A percentile compares a stretch with the other conserved stretches of the same genome.
Evolutionary conservation across 1,140 invertebrate species (phyloP).

Genomic region (Bombus waltoni): DNA sequence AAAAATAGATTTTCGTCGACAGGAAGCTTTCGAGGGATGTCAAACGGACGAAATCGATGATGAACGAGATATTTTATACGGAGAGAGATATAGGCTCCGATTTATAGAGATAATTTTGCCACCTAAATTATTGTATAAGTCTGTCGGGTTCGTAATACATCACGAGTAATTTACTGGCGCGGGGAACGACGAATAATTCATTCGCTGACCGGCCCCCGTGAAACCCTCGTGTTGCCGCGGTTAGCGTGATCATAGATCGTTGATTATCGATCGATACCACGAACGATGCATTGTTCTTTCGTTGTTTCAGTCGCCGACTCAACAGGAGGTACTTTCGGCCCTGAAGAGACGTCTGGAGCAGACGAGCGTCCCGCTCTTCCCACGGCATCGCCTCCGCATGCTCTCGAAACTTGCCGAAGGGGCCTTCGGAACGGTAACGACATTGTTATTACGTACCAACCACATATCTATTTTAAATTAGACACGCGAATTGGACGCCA

Average conservation of each 20-base stretch:
- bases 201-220: conserved; percentile 12
- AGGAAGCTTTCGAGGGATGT: background rate
- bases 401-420: conserved; percentile 95
- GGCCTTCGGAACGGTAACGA: conserved; percentile 92
- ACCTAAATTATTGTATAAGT: conserved; percentile 38
- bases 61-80: no score
- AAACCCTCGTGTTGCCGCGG: conserved; percentile 52
- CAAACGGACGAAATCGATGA: background rate
- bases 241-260: conserved; percentile 77
- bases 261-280: conserved; percentile 72
- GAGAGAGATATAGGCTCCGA: background rate
- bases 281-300: conserved; percentile 70
- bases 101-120: conserved; percentile 23
- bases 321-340: conserved; percentile 88
- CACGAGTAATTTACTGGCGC: conserved; percentile 33
- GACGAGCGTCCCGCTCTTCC: conserved; percentile 90
- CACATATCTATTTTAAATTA: conserved; percentile 49
- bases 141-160: conserved; percentile 9
- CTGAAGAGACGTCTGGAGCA: conserved; percentile 88
- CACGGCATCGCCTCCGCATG: conserved; percentile 92
- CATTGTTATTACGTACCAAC: conserved; percentile 53
- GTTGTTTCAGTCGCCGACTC: conserved; percentile 86
- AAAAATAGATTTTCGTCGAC: background rate
- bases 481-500: conserved; percentile 2
- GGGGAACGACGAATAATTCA: conserved; percentile 45